phyloP scores from a whole-genome alignment of 2,888 invertebrate species.

The Cataglyphis livida region DNA sequence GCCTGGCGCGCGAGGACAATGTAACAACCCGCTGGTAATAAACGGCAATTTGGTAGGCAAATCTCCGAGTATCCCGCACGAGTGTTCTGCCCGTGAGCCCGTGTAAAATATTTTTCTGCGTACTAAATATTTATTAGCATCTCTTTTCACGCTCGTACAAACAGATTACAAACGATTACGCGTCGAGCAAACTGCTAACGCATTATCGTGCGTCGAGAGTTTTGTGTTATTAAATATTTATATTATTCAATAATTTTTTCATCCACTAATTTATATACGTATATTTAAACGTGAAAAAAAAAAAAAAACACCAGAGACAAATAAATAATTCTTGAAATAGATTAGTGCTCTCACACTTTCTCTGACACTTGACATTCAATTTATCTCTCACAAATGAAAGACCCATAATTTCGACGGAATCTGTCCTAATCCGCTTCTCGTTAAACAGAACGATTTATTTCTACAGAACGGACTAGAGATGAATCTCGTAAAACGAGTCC shows the following conservation, averaged over 20 bases:
- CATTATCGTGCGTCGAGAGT: not conserved
- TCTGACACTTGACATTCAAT: not conserved
- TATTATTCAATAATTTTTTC: not conserved
- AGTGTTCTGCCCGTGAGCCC: conserved; percentile 17
- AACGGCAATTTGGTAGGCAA: conserved; percentile 75
- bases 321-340: not conserved
- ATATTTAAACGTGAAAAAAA: not conserved
- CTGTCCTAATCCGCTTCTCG: not conserved
- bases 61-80: conserved; percentile 71
- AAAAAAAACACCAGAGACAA: not conserved
- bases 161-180: not conserved
- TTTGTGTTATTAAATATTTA: not conserved
- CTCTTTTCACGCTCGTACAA: not conserved
- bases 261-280: not conserved
- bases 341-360: not conserved
- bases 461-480: not conserved
- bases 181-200: not conserved
- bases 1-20: conserved; percentile 65
- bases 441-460: conserved; percentile 25
- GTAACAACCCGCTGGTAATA: conserved; percentile 77
- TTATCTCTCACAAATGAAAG: not conserved
- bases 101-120: not conserved
- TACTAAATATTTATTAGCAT: conserved; percentile 9
- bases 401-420: not conserved
- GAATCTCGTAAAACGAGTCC: conserved; percentile 4